Conservation (phyloP, 2,888 invertebrate genomes). For the Euplexia lucipara region DNA sequence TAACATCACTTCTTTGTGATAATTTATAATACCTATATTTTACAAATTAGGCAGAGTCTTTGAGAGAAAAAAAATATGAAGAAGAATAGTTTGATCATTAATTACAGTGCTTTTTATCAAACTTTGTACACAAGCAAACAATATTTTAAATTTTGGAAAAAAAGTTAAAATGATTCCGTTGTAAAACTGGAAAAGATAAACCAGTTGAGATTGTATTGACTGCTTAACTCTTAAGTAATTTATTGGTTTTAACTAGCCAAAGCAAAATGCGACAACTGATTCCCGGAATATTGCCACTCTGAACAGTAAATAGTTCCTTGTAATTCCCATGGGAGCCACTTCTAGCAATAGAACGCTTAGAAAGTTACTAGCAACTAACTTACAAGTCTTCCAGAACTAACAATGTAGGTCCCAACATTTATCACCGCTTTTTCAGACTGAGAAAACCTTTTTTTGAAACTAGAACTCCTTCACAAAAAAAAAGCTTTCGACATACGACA, state of each 20-base stretch:
- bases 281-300: slow-evolving; percentile 11
- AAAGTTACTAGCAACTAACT: slow-evolving; percentile 40
- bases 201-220: slow-evolving; percentile 21
- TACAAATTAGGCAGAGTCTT: neutral
- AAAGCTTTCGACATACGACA: slow-evolving; percentile 72
- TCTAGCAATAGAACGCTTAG: slow-evolving; percentile 30
- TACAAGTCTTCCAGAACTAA: slow-evolving; percentile 58
- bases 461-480: slow-evolving; percentile 66
- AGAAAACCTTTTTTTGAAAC: slow-evolving; percentile 50
- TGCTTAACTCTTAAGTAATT: slow-evolving; percentile 16
- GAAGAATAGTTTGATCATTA: too few species aligned
- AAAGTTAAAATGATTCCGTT: slow-evolving; percentile 16
- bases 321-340: slow-evolving; percentile 44
- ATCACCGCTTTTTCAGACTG: slow-evolving; percentile 62
- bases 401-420: slow-evolving; percentile 61
- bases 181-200: neutral
- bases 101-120: neutral
- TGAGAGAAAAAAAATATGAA: neutral
- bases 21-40: slow-evolving; percentile 5
- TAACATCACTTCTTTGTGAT: slow-evolving; percentile 25
- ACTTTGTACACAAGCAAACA: too few species aligned
- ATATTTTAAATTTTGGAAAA: neutral
- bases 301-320: slow-evolving; percentile 50
- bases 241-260: slow-evolving; percentile 38
- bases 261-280: slow-evolving; percentile 24